Evolutionary conservation across 1,140 invertebrate species (phyloP).

Genomic region (Mamestra configurata): DNA sequence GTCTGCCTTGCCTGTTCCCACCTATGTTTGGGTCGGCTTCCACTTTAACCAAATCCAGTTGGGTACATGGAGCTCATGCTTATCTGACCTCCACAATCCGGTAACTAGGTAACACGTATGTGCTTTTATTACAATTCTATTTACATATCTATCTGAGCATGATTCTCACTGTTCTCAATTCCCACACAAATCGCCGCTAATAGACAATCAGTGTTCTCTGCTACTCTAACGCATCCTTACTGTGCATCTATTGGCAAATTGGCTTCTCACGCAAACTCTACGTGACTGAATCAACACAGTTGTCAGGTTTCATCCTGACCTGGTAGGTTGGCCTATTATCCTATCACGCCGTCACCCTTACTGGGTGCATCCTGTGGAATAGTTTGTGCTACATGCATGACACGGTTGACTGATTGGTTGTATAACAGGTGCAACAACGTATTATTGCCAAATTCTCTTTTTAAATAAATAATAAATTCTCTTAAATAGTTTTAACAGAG

Average conservation of each 20-base stretch:
- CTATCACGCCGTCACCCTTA: conserved; percentile 17
- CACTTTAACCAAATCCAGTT: too few species aligned
- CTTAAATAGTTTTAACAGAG: too few species aligned
- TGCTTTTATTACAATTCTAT: too few species aligned
- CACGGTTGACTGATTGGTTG: not conserved
- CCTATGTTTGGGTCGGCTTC: too few species aligned
- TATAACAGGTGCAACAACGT: not conserved
- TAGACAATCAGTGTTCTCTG: not conserved
- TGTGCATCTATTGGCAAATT: conserved; percentile 31
- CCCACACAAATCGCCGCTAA: conserved; percentile 6
- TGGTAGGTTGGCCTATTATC: conserved; percentile 34
- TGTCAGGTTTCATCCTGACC: conserved; percentile 24
- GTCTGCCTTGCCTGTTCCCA: too few species aligned
- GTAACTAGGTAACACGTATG: too few species aligned
- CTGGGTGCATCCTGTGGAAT: conserved; percentile 4
- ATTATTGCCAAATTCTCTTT: too few species aligned
- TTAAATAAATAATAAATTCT: too few species aligned
- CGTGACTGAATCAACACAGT: conserved; percentile 6
- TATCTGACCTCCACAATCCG: too few species aligned
- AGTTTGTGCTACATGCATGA: not conserved
- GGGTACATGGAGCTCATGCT: too few species aligned
- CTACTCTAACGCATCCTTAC: not conserved
- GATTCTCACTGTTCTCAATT: not conserved
- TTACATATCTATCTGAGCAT: too few species aligned
- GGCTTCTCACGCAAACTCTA: conserved; percentile 18